Percentiles rank a stretch among this genome's conserved stretches.
Evolutionary conservation across 2,113 vertebrate genomes (phyloP).

Genomic region (Paradisaea rubra): DNA sequence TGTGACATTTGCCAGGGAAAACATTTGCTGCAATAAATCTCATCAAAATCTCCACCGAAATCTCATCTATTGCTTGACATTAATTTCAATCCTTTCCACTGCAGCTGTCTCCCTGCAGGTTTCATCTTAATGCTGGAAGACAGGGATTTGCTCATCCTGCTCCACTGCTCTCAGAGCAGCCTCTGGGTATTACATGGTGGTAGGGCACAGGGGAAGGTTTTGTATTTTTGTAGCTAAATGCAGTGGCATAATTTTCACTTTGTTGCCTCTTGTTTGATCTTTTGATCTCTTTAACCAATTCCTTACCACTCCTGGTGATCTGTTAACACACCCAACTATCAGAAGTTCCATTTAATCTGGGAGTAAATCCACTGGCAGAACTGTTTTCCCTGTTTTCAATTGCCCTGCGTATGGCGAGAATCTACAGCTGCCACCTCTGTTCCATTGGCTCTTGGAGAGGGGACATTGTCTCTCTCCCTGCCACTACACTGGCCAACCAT

Average conservation of each 20-base stretch:
- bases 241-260: neutral
- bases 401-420: neutral
- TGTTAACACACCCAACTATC: neutral
- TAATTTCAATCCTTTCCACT: neutral
- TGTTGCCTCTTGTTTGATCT: neutral
- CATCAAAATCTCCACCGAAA: slow-evolving; percentile 25
- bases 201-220: neutral
- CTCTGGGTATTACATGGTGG: neutral
- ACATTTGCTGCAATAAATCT: slow-evolving; percentile 34
- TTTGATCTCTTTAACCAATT: neutral
- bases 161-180: neutral
- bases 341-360: neutral
- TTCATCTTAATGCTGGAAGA: neutral
- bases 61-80: slow-evolving; percentile 32
- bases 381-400: neutral
- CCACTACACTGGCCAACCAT: accelerated
- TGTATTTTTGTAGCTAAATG: neutral
- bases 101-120: neutral
- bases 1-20: slow-evolving; percentile 23
- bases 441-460: neutral
- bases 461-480: neutral
- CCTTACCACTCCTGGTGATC: neutral
- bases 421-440: neutral
- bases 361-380: neutral
- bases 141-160: neutral